Base-by-base conservation (phyloP, 2,797 vertebrate species). In the Thripadectes ignobilis region DNA sequence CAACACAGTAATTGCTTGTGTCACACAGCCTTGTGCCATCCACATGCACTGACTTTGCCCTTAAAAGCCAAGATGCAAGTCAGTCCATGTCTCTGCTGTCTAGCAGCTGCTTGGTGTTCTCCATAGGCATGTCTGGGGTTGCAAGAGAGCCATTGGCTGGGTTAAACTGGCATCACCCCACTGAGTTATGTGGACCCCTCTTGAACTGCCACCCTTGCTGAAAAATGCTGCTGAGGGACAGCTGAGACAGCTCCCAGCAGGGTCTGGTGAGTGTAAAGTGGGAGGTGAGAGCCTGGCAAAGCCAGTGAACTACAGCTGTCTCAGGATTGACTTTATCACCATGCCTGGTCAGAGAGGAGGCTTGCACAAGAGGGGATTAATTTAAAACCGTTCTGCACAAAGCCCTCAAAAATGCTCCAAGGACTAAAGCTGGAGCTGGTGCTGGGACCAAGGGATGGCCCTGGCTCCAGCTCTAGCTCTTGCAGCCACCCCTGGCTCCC, bases 71-170 rank as follows among this genome's bases (percentile, higher is more conserved):
- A 72, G 51, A 39, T 27, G 38, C 36, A 32, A 52, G 38, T 73
- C 55, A 62, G 29, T 46, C 74, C 3, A 0, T 74, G 34, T 49
- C 45, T 55, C 76, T 66, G 21, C 68, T 52, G 39, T 30, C 13
- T 4, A 46, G 41, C 46, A 59, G 58, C 39, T 76, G 59, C 67
- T 68, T n/a, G 12, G 23, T 81, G 32, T 71, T 49, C 41, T 88
- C 43, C 36, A 29, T 0, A 1, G 52, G 59, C 39, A 69, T 0
- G 3, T 46, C 6, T 6, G 3, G 55, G 29, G 26, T 22, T 88
- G 41, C 29, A 34, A 45, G 13, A 65, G 38, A 29, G 46, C 14
- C 45, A 54, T 7, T 2, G 1, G 15, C 19, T 2, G 2, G n/a
- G 36, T 69, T 52, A 76, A 63, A 71, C 30, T 30, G n/a, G 38